A percentile compares a stretch with the other conserved stretches of the same genome.
Evolutionary conservation across 2,797 vertebrate genomes (phyloP).

Genomic region (Pygocentrus nattereri): DNA sequence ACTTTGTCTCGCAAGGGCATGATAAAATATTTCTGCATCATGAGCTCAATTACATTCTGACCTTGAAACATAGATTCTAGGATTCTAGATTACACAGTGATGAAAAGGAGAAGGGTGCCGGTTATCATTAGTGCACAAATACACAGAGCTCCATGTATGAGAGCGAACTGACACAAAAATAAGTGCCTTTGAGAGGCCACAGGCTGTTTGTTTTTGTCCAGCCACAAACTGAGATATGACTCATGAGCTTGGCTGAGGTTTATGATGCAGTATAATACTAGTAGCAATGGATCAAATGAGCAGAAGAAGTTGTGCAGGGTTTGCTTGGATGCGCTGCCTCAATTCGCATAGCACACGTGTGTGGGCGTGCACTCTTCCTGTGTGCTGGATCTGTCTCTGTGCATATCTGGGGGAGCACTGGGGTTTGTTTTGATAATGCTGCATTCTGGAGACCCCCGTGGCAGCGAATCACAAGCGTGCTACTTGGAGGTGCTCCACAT

Average conservation of each 20-base stretch:
- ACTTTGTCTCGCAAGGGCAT: slow-evolving; percentile 67
- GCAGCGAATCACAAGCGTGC: slow-evolving; percentile 35
- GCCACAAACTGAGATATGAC: slow-evolving; percentile 63
- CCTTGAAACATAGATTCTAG: slow-evolving; percentile 68
- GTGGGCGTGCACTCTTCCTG: slow-evolving; percentile 42
- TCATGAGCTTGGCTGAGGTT: slow-evolving; percentile 65
- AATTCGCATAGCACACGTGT: background rate
- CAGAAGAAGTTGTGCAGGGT: slow-evolving; percentile 46
- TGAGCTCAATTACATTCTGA: slow-evolving; percentile 68
- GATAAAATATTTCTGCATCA: slow-evolving; percentile 68
- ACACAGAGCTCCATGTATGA: slow-evolving; percentile 48
- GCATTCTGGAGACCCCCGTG: slow-evolving; percentile 11
- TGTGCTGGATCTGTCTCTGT: slow-evolving; percentile 42
- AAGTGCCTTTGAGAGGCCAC: slow-evolving; percentile 50
- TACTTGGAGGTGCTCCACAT: slow-evolving; percentile 19
- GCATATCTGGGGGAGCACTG: background rate
- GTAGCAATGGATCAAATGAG: slow-evolving; percentile 61
- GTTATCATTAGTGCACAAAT: slow-evolving; percentile 32
- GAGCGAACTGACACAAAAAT: slow-evolving; percentile 44
- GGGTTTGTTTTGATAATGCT: slow-evolving; percentile 24
- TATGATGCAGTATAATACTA: slow-evolving; percentile 53
- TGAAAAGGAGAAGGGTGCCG: slow-evolving; percentile 52
- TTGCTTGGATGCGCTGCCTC: background rate
- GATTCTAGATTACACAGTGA: slow-evolving; percentile 41
- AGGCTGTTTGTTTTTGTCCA: slow-evolving; percentile 42